These are phyloP conservation scores for Centropus bengalensis DNA, from an alignment of 2,113 vertebrate species.

Conservation along the genomic window DNA sequence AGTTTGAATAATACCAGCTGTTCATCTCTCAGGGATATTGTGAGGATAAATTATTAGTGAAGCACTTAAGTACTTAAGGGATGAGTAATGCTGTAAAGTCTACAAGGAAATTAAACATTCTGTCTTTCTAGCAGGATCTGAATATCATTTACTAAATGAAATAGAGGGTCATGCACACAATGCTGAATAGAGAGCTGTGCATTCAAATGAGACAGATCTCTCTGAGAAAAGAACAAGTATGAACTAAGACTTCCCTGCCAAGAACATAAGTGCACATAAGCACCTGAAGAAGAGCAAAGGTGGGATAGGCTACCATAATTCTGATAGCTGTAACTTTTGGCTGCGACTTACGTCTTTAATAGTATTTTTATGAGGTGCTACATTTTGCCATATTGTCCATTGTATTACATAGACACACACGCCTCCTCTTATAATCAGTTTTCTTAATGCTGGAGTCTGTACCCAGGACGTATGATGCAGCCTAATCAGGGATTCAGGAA, in stretches of 20 bases:
- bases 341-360: not conserved
- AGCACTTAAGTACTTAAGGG: slow-evolving; percentile 49
- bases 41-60: slow-evolving; percentile 61
- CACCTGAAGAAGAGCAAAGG: not conserved
- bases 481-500: not conserved
- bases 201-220: slow-evolving; percentile 26
- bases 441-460: not conserved
- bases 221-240: not conserved
- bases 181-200: not conserved
- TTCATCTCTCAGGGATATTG: slow-evolving; percentile 22
- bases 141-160: slow-evolving; percentile 54
- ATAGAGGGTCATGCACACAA: slow-evolving; percentile 10
- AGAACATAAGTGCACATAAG: not conserved
- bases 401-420: not conserved
- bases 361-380: not conserved
- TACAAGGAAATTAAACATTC: slow-evolving; percentile 58
- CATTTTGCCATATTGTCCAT: not conserved
- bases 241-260: not conserved
- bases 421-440: not conserved
- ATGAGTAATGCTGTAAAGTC: slow-evolving; percentile 39
- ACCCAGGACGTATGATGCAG: not conserved
- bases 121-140: slow-evolving; percentile 28
- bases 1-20: slow-evolving; percentile 46
- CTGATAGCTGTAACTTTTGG: not conserved
- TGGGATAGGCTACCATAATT: not conserved